Evolutionary conservation across 2,888 invertebrate genomes (phyloP).

Genomic region (Drosophila subquinaria): DNA sequence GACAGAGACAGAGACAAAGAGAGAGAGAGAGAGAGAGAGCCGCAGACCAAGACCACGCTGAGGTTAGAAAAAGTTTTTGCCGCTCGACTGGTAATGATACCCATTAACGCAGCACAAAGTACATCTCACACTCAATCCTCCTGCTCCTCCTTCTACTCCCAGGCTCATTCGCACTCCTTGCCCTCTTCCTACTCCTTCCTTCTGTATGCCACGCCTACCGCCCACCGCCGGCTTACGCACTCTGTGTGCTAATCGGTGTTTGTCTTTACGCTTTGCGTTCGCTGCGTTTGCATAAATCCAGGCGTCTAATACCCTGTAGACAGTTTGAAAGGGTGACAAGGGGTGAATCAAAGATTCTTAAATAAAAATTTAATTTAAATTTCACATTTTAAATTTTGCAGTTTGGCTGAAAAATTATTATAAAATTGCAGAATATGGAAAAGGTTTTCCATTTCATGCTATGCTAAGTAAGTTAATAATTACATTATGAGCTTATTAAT

Average conservation of each 20-base stretch:
- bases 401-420: too few relatives aligned
- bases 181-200: not conserved
- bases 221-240: slow-evolving; percentile 48
- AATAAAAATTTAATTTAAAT: not conserved
- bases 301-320: slow-evolving; percentile 37
- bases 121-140: slow-evolving; percentile 11
- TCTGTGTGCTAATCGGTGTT: slow-evolving; percentile 69
- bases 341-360: not conserved
- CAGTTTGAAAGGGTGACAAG: not conserved
- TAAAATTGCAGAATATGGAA: too few relatives aligned
- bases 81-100: slow-evolving; percentile 72
- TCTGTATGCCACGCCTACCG: slow-evolving; percentile 12
- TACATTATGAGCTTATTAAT: too few relatives aligned
- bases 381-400: too few relatives aligned
- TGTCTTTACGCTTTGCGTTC: slow-evolving; percentile 61
- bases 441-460: too few relatives aligned
- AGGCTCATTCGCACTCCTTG: not conserved
- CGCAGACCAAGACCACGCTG: slow-evolving; percentile 31
- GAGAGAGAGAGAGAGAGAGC: slow-evolving; percentile 12
- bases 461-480: too few relatives aligned
- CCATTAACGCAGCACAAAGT: slow-evolving; percentile 71
- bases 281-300: slow-evolving; percentile 68
- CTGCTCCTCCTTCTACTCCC: not conserved
- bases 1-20: slow-evolving; percentile 17
- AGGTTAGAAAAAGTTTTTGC: slow-evolving; percentile 56